Base-by-base conservation (phyloP, 2,888 invertebrate genomes). In the Cancer borealis region DNA sequence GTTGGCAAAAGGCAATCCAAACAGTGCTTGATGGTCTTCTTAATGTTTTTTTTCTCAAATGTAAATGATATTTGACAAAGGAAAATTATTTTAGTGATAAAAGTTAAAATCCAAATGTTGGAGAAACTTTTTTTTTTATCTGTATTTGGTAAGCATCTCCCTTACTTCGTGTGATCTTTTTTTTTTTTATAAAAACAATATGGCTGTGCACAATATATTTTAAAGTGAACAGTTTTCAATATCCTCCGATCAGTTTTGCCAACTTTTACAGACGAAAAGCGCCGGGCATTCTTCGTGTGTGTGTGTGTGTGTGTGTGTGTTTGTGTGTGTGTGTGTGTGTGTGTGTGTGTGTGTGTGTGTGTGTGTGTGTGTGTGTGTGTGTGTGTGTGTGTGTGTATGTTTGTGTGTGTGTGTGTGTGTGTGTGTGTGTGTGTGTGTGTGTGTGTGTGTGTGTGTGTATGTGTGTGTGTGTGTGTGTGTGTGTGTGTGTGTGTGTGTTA, bases 281-380 rank as follows among this genome's bases (percentile, higher is more conserved):
- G 54, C 54, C 54, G 54, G 17, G 54, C 54, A 54, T 54, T 54
- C 54, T 54, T 54, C 39, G 54, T 54, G 54, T 54, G 54, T 54
- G 54, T 54, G 54, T 54, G 54, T 54, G 54, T 54, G 54, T 54
- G 54, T 54, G 88, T 88, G 88, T 88, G 17, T 88, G 39, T 88
- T 45, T 54, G 54, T 54, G 54, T 54, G 54, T 54, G 54, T 54
- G 54, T 54, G 54, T 54, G 54, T 54, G 54, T 54, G 54, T 54
- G 88, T 88, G 88, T 88, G 17, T 88, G 39, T 88, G 88, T 88
- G 46, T 88, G 46, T 45, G 88, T 88, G 88, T 46, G 45, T 88
- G 88, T 88, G 14, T 88, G 14, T 88, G 17, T 88, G 39, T 88
- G 39, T 88, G 17, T 88, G 39, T 88, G 39, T 88, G 14, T 30